Base-by-base conservation (phyloP, 2,797 vertebrate genomes). In the Brotula barbata region DNA sequence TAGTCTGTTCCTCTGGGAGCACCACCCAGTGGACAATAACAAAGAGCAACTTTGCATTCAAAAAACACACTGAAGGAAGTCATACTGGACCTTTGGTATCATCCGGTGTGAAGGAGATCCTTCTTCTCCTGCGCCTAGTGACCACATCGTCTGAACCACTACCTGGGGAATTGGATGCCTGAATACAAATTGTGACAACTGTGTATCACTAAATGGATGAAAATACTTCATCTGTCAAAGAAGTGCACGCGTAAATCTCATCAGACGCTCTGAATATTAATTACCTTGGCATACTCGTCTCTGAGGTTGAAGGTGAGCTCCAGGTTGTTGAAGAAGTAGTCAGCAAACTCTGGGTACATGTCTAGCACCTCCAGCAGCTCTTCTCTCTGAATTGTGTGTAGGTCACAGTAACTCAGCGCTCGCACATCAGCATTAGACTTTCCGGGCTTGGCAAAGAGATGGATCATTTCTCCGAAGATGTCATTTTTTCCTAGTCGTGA, bases 401-500 rank as follows among this genome's bases (percentile, higher is more conserved):
- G 89, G 77, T 99, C 97, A 63, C 97, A 99, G 84, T 99, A 99
- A 14, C 97, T 97, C 80, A 99, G 89, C 12, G 97, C 97, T 87
- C 97, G 91, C 47, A 99, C 97, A n/a, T 99, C 96, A 56, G 96
- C 94, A 2, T 95, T 97, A 31, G 97, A 97, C 80, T 99, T 99
- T 28, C 97, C 97, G 28, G 97, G 93, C 87, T 97, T 98, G 79
- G 94, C 92, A 62, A 92, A 95, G 36, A 95, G 91, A 83, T 99
- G 95, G 73, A 98, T 96, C 94, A 98, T 95, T 85, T 99, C 97
- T 78, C 97, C 97, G 80, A 99, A 99, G 81, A 98, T 99, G 86
- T 99, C 97, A 54, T 99, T 98, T 91, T 98, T 99, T 36, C 97
- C 97, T 99, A 79, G 13, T 42, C 13, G 56, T 56, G 72, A 83